These are phyloP conservation scores for Felis chaus DNA, from an alignment of 2,113 vertebrate species.

Conservation along the genomic window DNA sequence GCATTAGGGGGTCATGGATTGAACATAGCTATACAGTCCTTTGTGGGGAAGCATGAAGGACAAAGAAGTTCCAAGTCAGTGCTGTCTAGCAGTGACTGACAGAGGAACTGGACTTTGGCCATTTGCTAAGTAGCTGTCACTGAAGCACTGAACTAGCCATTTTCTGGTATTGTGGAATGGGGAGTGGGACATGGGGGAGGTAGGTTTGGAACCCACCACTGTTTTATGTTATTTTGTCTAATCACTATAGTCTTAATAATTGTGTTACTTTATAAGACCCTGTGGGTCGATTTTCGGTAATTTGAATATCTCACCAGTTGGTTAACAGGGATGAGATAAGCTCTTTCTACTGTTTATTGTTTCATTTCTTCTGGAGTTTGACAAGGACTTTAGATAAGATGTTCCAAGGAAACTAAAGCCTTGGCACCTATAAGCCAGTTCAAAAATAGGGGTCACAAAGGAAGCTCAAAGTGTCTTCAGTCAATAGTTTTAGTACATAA, in stretches of 20 bases:
- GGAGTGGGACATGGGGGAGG: accelerated
- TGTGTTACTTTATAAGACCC: neutral
- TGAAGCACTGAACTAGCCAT: neutral
- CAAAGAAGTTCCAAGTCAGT: neutral
- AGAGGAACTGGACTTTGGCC: neutral
- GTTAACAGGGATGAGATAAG: neutral
- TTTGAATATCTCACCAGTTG: neutral
- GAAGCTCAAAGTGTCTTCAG: neutral
- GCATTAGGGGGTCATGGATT: neutral
- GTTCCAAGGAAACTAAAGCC: neutral
- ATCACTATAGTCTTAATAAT: neutral
- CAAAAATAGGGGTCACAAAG: neutral
- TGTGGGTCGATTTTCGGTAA: neutral
- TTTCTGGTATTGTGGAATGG: neutral
- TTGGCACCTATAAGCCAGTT: neutral
- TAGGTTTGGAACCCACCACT: neutral
- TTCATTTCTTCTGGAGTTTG: neutral
- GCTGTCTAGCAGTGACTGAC: neutral
- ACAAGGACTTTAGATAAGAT: neutral
- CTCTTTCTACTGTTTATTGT: neutral
- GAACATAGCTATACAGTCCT: neutral
- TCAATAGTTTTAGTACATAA: neutral
- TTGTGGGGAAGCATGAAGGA: neutral
- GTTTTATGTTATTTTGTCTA: neutral
- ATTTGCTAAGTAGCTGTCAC: neutral